Base-by-base conservation (phyloP, 2,888 invertebrate genomes). In the Lasiommata megera region DNA sequence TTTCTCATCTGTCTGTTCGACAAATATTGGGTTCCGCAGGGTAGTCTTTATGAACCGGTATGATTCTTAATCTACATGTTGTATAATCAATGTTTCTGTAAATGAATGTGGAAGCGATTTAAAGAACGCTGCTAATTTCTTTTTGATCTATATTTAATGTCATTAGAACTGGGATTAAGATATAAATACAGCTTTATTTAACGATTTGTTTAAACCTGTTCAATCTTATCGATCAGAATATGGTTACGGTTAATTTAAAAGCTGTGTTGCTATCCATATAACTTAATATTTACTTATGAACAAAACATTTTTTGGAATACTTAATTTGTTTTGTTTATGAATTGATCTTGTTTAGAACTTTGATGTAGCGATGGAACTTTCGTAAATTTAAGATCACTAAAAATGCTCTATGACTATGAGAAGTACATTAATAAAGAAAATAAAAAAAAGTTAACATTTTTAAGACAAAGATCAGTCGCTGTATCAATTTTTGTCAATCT, bases 101-200 rank as follows among this genome's bases (percentile, higher is more conserved):
- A 6, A n/a, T 41, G 16, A n/a, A 56, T 54, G 55, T 60, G 53
- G 56, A 53, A 60, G 53, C 51, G 60, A 63, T 47, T 51, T 58
- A 28, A 50, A 53, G 38, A 51, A 41, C 63, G 62, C 60, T 55
- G 63, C 60, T 63, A 60, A 56, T 58, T 63, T 56, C 55, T 58
- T 63, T 63, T 52, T 55, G 36, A 34, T 56, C 41, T 51, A 52
- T 40, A 60, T 53, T 60, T 17, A 54, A 54, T 63, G 60, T 63
- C 36, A 44, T 23, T 62, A 60, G 50, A 43, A 53, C 43, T 43
- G 56, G 40, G 48, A 44, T 9, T 18, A n/a, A 54, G 43, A 51
- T 60, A 60, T 48, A 44, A 57, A 55, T 40, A 58, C 57, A 58
- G 60, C 44, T 46, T 46, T 51, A 14, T 11, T 16, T 12, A 8